Evolutionary conservation across 2,113 vertebrate species (phyloP), one percentile per base, ranked within the genome.

Genomic region (Jaculus jaculus): DNA sequence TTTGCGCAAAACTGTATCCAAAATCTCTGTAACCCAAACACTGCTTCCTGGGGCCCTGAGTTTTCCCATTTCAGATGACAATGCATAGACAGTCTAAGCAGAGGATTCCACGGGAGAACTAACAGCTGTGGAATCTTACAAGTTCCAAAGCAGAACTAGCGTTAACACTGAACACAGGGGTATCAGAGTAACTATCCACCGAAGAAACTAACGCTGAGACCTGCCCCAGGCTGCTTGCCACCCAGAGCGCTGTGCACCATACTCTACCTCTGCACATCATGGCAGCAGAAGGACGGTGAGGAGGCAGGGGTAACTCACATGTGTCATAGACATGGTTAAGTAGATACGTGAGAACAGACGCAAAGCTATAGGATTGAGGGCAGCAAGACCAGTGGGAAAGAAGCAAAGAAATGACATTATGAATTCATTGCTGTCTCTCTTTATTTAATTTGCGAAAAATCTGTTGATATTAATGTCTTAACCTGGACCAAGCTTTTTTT

Each of bases 381-480:
- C n/a, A 84, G 4, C 10, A 66, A 75, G 47, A 54, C 12, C 16
- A 20, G 65, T 83, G 21, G 32, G 60, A 21, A 11, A 0, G 11
- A 79, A 60, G 39, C 66, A 39, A 84, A 84, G 24, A 91, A 60
- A 60, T 42, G 30, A 23, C 28, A 58, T 30, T 69, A 23, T 71
- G 24, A 90, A 86, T 42, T 60, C 23, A 78, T 23, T 54, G 39
- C 82, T n/a, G n/a, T 81, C 28, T 39, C 21, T 89, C 37, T 79
- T 65, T 88, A 72, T 71, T 84, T 61, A 92, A 80, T 86, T 39
- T 79, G 26, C 69, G 60, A 88, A 93, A 82, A 84, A 71, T 2
- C 26, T 90, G 39, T n/a, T 51, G 20, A n/a, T 77, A 30, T 78
- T 81, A 17, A 80, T 94, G 68, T 89, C 30, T 87, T 92, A 84